A percentile compares a stretch with the other conserved stretches of the same genome.
Conservation (phyloP, 1,140 invertebrate genomes). For the Meloidogyne floridensis region DNA sequence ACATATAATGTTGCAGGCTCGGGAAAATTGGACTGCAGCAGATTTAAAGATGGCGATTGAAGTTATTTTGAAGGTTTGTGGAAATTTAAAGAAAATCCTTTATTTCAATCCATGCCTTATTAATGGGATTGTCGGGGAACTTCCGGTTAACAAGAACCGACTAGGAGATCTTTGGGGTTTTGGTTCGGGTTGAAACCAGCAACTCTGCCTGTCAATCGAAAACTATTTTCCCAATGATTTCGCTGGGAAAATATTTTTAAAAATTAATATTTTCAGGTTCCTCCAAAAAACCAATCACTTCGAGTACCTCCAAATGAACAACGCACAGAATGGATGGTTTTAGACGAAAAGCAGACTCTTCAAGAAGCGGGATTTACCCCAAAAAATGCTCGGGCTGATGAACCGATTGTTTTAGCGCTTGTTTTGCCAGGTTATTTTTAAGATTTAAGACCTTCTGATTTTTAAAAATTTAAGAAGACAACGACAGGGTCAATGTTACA, state of each 20-base stretch:
- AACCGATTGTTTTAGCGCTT: constrained; percentile 47
- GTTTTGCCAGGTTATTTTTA: constrained; percentile 40
- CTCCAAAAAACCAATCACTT: constrained; percentile 42
- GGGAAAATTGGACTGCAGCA: constrained; percentile 41
- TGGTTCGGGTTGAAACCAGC: too few relatives aligned
- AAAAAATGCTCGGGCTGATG: constrained; percentile 54
- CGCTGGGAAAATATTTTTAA: too few relatives aligned
- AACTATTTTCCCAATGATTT: too few relatives aligned
- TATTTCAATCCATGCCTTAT: too few relatives aligned
- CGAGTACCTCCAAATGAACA: constrained; percentile 33
- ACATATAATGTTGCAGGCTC: constrained; percentile 47
- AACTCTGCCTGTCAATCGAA: too few relatives aligned
- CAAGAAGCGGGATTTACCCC: constrained; percentile 45
- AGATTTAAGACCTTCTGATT: not conserved
- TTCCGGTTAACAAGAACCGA: too few relatives aligned
- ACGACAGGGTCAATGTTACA: constrained; percentile 5
- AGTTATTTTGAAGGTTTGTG: constrained; percentile 46
- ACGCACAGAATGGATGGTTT: constrained; percentile 39
- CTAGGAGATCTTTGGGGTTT: too few relatives aligned
- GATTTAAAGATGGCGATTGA: constrained; percentile 54
- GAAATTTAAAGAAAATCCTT: too few relatives aligned
- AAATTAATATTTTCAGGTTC: constrained; percentile 12
- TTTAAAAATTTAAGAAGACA: constrained; percentile 21
- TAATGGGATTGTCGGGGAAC: too few relatives aligned
- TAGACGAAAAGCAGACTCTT: constrained; percentile 49